These are phyloP conservation scores for Lepidochitona cinerea DNA, from an alignment of 2,888 invertebrate species.

Conservation along the genomic window DNA sequence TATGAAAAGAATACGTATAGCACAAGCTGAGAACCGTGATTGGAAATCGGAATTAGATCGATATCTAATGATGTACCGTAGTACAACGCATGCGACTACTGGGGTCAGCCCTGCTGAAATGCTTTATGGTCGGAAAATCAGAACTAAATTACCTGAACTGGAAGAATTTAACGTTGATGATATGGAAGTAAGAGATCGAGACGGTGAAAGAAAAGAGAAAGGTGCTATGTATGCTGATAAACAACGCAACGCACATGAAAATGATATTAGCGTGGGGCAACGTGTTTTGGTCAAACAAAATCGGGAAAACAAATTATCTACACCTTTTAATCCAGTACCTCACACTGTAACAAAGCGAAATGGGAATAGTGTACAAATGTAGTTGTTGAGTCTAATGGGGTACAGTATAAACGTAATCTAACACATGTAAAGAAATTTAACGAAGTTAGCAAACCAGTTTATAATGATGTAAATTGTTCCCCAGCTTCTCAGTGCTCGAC, in stretches of 20 bases:
- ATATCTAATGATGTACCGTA: constrained; percentile 17
- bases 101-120: constrained; percentile 22
- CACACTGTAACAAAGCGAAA: too few species aligned
- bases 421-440: not conserved
- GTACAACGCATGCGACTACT: constrained; percentile 27
- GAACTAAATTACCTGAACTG: constrained; percentile 21
- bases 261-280: not conserved
- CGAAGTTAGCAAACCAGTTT: too few species aligned
- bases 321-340: not conserved
- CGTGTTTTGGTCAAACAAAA: not conserved
- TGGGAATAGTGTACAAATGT: not conserved
- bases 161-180: not conserved
- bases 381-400: not conserved
- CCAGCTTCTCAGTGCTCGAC: too few species aligned
- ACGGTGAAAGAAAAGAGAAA: constrained; percentile 12
- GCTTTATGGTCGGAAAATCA: constrained; percentile 21
- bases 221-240: constrained; percentile 14
- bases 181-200: constrained; percentile 4
- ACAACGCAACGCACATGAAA: constrained; percentile 1
- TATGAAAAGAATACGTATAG: constrained; percentile 20
- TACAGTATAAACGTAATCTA: not conserved
- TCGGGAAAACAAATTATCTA: not conserved
- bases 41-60: constrained; percentile 18
- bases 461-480: too few species aligned
- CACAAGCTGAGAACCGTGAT: constrained; percentile 16